These are phyloP conservation scores for Charaxes varanes DNA, from an alignment of 1,140 invertebrate genomes.

Conservation along the genomic window DNA sequence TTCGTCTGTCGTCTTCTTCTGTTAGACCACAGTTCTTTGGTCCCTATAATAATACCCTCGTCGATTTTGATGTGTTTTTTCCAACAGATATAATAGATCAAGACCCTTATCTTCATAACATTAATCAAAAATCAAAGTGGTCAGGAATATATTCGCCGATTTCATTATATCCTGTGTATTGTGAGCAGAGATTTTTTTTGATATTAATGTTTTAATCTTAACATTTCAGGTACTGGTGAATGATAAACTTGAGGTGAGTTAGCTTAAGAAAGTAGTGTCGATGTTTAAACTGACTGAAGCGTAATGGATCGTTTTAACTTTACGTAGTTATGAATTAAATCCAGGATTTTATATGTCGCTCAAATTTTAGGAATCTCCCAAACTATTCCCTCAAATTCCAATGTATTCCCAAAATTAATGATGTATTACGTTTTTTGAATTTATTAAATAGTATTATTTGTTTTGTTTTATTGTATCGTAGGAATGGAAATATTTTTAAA, in stretches of 20 bases:
- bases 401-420: conserved; percentile 6
- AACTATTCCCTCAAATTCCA: conserved; percentile 18
- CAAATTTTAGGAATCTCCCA: conserved; percentile 30
- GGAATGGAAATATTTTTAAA: conserved; percentile 19
- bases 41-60: no score
- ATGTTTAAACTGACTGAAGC: conserved; percentile 11
- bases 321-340: conserved; percentile 21
- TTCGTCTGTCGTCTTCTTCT: no score
- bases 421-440: conserved; percentile 10
- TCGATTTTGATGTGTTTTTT: no score
- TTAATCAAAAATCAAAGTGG: no score
- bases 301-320: conserved; percentile 11
- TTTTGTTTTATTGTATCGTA: conserved; percentile 16
- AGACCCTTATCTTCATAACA: no score
- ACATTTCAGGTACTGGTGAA: conserved; percentile 27
- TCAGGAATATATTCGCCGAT: no score
- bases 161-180: no score
- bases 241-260: conserved; percentile 28
- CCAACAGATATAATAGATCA: no score
- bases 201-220: neutral
- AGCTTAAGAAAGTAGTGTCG: conserved; percentile 19
- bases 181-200: no score
- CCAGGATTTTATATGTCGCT: conserved; percentile 28
- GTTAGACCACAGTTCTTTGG: no score
- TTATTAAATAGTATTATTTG: conserved; percentile 20